Percentiles rank a stretch among this genome's conserved stretches.
These are phyloP conservation scores for Geotrupes spiniger DNA, from an alignment of 2,888 invertebrate species.

Conservation along the genomic window DNA sequence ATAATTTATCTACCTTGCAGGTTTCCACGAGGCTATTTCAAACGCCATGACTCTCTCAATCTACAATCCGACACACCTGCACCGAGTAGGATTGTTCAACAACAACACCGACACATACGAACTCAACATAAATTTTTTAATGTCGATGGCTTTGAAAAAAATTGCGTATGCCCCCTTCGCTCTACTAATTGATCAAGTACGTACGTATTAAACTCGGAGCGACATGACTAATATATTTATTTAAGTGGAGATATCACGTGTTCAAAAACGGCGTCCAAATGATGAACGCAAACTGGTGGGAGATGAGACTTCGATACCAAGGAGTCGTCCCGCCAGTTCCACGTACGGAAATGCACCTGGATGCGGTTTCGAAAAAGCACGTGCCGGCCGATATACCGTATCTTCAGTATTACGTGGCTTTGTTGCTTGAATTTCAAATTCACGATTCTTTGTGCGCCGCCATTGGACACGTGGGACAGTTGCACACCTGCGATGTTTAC, in stretches of 20 bases:
- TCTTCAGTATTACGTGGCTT: conserved; percentile 77
- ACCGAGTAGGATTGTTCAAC: conserved; percentile 68
- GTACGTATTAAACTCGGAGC: neutral
- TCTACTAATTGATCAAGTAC: conserved; percentile 74
- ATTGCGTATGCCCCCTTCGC: conserved; percentile 77
- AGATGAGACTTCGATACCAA: conserved; percentile 67
- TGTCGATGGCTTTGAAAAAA: conserved; percentile 76
- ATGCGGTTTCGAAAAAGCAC: conserved; percentile 81
- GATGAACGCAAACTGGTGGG: conserved; percentile 71
- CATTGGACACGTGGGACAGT: conserved; percentile 67
- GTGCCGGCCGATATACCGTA: conserved; percentile 71
- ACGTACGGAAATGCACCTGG: conserved; percentile 73
- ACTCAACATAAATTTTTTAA: conserved; percentile 72
- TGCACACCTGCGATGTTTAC: conserved; percentile 81
- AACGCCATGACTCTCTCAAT: conserved; percentile 77
- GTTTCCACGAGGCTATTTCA: conserved; percentile 83
- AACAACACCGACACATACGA: conserved; percentile 66
- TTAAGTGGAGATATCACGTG: conserved; percentile 77
- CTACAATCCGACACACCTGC: conserved; percentile 72
- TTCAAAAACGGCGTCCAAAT: conserved; percentile 68
- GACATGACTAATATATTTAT: conserved; percentile 14
- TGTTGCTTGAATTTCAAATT: conserved; percentile 82
- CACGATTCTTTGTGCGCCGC: conserved; percentile 74
- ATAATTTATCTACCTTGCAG: conserved; percentile 52
- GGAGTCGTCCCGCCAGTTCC: conserved; percentile 70